Conservation (phyloP, 64 coral and sea anemone genomes). For the Stichodactyla helianthus region DNA sequence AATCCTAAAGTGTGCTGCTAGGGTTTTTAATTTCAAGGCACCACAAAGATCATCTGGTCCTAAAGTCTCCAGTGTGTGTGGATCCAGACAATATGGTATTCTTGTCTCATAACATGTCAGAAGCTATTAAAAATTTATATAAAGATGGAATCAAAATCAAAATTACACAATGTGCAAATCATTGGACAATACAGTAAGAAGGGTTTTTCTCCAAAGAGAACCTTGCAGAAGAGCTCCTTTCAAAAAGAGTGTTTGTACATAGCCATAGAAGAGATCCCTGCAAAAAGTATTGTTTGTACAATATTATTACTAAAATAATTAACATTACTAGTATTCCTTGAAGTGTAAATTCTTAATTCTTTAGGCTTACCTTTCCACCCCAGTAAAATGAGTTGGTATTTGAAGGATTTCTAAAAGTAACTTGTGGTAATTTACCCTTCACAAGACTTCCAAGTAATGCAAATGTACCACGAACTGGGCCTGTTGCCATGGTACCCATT, state of each 20-base stretch:
- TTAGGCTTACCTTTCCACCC: slow-evolving; percentile 50
- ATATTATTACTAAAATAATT: too few species aligned
- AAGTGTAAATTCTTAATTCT: too few species aligned
- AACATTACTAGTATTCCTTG: too few species aligned
- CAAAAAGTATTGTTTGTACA: too few species aligned
- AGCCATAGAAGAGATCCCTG: too few species aligned
- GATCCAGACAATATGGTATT: slow-evolving; percentile 73
- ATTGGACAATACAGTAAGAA: too few species aligned
- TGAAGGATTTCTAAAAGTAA: slow-evolving; percentile 76
- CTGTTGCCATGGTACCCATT: slow-evolving; percentile 63
- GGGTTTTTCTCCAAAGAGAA: too few species aligned
- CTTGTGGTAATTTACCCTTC: slow-evolving; percentile 25
- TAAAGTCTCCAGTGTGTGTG: slow-evolving; percentile 71
- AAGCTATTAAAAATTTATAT: slow-evolving; percentile 24
- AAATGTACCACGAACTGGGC: not conserved
- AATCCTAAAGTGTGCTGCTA: slow-evolving; percentile 91
- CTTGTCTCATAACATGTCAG: slow-evolving; percentile 80
- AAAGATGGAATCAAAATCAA: not conserved
- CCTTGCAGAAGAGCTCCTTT: too few species aligned
- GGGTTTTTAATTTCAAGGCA: slow-evolving; percentile 42
- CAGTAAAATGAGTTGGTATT: slow-evolving; percentile 86
- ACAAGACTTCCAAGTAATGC: slow-evolving; percentile 23
- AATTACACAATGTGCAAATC: not conserved
- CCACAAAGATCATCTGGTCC: slow-evolving; percentile 74
- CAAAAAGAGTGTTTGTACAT: too few species aligned